These are phyloP conservation scores for Strigamia maritima DNA, from an alignment of 2,888 invertebrate species.

Conservation along the genomic window DNA sequence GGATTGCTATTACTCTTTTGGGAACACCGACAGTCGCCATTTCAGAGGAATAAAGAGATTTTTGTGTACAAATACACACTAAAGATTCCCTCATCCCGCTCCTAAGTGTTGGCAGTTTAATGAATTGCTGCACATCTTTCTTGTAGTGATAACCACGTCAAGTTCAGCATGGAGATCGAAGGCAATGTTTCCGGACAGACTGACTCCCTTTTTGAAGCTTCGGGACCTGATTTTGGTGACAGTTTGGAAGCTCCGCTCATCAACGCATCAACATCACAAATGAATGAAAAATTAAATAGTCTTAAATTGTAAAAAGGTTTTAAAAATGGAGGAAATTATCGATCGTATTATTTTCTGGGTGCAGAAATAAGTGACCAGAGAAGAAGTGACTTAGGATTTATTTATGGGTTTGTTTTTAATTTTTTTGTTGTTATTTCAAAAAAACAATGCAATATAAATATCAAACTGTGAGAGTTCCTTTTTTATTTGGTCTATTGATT, in stretches of 20 bases:
- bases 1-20: slow-evolving; percentile 13
- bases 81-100: neutral
- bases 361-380: neutral
- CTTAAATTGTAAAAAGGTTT: neutral
- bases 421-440: neutral
- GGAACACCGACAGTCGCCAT: neutral
- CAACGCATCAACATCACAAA: slow-evolving; percentile 39
- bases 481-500: neutral
- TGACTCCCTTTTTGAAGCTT: slow-evolving; percentile 70
- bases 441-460: slow-evolving; percentile 29
- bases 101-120: slow-evolving; percentile 17
- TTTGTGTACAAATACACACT: neutral
- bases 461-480: slow-evolving; percentile 11
- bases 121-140: slow-evolving; percentile 17
- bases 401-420: neutral
- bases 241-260: slow-evolving; percentile 72
- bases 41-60: slow-evolving; percentile 22
- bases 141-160: slow-evolving; percentile 44
- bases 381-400: slow-evolving; percentile 14
- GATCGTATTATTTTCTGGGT: neutral
- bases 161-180: slow-evolving; percentile 45
- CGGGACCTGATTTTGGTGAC: slow-evolving; percentile 73
- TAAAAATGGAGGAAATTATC: neutral
- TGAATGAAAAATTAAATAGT: slow-evolving; percentile 10
- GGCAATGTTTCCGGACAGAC: slow-evolving; percentile 42